A percentile compares a stretch with the other conserved stretches of the same genome.
phyloP scores from a whole-genome alignment of 2,797 vertebrate genomes.

The Acanthopagrus latus region DNA sequence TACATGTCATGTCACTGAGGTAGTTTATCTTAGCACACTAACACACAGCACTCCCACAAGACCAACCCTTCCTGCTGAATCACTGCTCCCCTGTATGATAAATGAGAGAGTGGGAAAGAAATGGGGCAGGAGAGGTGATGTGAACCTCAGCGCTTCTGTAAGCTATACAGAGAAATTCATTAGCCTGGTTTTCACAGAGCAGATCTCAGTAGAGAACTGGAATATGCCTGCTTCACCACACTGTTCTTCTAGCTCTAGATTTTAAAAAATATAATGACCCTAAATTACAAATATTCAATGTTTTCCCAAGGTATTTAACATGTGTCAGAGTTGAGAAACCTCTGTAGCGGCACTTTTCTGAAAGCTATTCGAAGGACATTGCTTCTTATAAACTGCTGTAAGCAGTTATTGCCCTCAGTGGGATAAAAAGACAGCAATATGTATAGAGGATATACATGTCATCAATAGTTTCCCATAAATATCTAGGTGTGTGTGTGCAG shows the following conservation, averaged over 20 bases:
- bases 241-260: neutral
- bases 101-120: conserved; percentile 5
- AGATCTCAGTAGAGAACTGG: conserved; percentile 40
- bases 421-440: too few relatives aligned
- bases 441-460: too few relatives aligned
- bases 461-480: too few relatives aligned
- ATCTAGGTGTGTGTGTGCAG: too few relatives aligned
- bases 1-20: neutral
- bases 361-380: neutral
- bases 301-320: neutral
- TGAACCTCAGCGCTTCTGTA: conserved; percentile 44
- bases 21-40: neutral
- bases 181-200: conserved; percentile 55
- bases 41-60: neutral
- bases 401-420: conserved; percentile 6
- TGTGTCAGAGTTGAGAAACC: neutral
- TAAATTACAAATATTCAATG: conserved; percentile 17
- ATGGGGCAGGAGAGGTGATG: conserved; percentile 4
- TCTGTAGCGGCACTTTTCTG: neutral
- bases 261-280: neutral
- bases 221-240: conserved; percentile 19
- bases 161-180: conserved; percentile 59
- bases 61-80: conserved; percentile 4
- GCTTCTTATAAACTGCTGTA: conserved; percentile 19
- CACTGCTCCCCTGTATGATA: conserved; percentile 11